A percentile compares a stretch with the other conserved stretches of the same genome.
These are phyloP conservation scores for Mus minutoides DNA, from an alignment of 2,797 vertebrate species.

Conservation along the genomic window DNA sequence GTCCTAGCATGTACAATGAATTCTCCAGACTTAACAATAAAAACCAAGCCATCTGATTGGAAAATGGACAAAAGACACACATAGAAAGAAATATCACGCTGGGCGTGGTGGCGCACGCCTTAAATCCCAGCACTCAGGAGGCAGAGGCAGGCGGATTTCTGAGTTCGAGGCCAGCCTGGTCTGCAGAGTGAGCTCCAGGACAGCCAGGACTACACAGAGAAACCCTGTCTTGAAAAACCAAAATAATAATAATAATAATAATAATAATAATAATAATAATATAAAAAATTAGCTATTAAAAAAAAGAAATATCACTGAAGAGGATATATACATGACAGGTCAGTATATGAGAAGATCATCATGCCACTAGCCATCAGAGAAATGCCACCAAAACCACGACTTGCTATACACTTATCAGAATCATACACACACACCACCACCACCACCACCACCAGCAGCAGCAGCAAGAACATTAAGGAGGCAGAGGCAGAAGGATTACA, in stretches of 20 bases:
- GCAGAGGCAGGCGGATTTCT: too few species aligned
- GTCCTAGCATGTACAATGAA: conserved; percentile 21
- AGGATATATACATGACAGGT: not conserved
- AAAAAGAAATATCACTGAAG: conserved; percentile 35
- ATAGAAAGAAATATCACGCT: too few species aligned
- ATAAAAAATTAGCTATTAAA: too few species aligned
- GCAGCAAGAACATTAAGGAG: not conserved
- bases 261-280: too few species aligned
- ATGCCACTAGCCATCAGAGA: not conserved
- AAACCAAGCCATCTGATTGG: not conserved
- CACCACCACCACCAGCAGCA: not conserved
- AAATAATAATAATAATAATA: too few species aligned
- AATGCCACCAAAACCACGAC: conserved; percentile 21
- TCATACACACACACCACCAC: not conserved
- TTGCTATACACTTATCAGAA: not conserved
- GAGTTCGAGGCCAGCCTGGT: too few species aligned
- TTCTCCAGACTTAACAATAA: conserved; percentile 5
- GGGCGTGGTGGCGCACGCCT: too few species aligned
- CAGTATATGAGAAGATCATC: conserved; percentile 3
- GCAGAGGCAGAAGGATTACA: not conserved
- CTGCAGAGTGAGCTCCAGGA: too few species aligned
- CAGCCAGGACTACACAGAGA: too few species aligned
- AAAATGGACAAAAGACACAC: conserved; percentile 44
- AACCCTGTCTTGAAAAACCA: too few species aligned
- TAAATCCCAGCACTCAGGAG: too few species aligned